Evolutionary conservation across 2,888 invertebrate genomes (phyloP), one percentile per base, ranked within the genome.

Genomic region (Ryuthela nishihirai): DNA sequence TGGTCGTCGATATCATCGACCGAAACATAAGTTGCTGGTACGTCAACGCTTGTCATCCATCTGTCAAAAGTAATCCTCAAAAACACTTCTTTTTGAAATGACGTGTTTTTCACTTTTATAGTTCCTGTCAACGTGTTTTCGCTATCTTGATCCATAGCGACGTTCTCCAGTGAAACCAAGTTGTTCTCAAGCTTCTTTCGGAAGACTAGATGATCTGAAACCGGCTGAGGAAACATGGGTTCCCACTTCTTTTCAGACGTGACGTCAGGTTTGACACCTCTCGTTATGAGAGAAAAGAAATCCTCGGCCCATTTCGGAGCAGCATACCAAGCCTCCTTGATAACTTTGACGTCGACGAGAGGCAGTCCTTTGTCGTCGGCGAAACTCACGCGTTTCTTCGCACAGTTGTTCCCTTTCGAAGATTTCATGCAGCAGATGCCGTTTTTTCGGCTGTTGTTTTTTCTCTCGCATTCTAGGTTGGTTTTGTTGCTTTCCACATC

Each of bases 311-410:
- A 58, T 15, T 52, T 52, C 3, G 42, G 29, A 2, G 15, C 21
- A 4, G 34, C 38, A n/a, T n/a, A n/a, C n/a, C n/a, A n/a, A n/a
- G n/a, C n/a, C n/a, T n/a, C n/a, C 17, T 52, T 46, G 26, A 58
- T 58, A 25, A 47, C 52, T 18, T 52, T 35, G 15, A 58, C 38
- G 47, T 58, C 43, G 12, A 58, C 58, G 10, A 58, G 26, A 4
- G 36, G 43, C 3, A 53, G 36, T 1, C 58, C 58, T 43, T 43
- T 42, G 34, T 58, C 58, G 20, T 58, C 58, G 17, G 58, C 58
- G 26, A 58, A 58, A 21, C 46, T 47, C 2, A 58, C 58, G 21
- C 52, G 52, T 26, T 58, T 58, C 26, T 52, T 58, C 3, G 17
- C 41, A 15, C 2, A 12, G 4, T 41, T 25, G 6, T 10, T 25